phyloP scores from a whole-genome alignment of 2,888 invertebrate genomes.

The Sericinus montela region DNA sequence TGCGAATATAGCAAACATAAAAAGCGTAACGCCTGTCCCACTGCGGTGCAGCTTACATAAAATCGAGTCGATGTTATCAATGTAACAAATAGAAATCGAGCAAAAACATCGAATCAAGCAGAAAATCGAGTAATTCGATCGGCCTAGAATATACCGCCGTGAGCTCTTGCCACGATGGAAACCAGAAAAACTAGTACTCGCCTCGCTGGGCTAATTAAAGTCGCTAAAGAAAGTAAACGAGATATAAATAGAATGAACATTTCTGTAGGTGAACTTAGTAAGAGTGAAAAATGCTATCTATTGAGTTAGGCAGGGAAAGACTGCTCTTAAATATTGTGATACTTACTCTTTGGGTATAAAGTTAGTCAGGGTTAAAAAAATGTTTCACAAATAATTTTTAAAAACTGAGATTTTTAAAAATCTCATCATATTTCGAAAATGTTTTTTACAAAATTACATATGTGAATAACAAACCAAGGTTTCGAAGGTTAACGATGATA shows the following conservation, averaged over 20 bases:
- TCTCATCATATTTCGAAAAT: no score
- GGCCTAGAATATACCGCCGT: slow-evolving; percentile 22
- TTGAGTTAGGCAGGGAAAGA: no score
- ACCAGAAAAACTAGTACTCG: slow-evolving; percentile 41
- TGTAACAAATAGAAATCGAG: slow-evolving; percentile 2
- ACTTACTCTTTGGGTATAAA: no score
- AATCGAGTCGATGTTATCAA: slow-evolving; percentile 3
- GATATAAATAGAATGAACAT: slow-evolving; percentile 42
- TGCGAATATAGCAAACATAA: no score
- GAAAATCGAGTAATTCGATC: slow-evolving; percentile 14
- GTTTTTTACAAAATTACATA: no score
- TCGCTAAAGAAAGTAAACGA: slow-evolving; percentile 42
- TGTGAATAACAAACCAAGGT: no score
- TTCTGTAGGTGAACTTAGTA: background rate
- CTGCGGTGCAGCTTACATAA: slow-evolving; percentile 17
- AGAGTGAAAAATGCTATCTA: background rate
- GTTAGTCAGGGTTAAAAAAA: no score
- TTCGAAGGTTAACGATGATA: no score
- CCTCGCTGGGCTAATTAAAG: slow-evolving; percentile 26
- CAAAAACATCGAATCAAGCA: background rate
- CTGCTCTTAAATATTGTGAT: no score
- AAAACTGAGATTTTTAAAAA: no score
- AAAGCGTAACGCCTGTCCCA: background rate
- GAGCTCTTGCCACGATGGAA: slow-evolving; percentile 32
- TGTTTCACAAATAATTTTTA: no score